Conservation (phyloP, 2,888 invertebrate species). For the Hirtodrosophila cameraria region DNA sequence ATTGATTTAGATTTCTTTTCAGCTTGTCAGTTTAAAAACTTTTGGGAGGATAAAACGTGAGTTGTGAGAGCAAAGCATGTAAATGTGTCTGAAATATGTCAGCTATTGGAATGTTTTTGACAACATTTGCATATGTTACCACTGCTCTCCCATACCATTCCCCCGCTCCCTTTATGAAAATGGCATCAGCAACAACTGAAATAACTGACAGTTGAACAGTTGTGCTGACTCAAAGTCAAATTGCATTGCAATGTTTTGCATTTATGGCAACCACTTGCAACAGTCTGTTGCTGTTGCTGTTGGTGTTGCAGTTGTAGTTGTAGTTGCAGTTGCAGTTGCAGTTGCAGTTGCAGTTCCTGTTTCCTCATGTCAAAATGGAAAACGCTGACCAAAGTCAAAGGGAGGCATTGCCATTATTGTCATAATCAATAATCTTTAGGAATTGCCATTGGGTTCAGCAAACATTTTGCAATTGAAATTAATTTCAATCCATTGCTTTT, state of each 20-base stretch:
- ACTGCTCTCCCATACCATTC: no score
- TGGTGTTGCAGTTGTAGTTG: no score
- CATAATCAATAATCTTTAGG: background rate
- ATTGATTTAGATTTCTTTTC: background rate
- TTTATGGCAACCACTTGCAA: background rate
- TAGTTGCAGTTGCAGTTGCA: no score
- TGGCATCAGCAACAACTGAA: no score
- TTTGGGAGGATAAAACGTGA: background rate
- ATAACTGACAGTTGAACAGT: background rate
- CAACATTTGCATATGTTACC: conserved; percentile 54
- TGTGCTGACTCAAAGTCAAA: background rate
- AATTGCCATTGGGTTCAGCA: conserved; percentile 23
- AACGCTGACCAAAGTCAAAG: background rate
- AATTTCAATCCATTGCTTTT: conserved; percentile 35
- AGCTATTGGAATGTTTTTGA: conserved; percentile 40
- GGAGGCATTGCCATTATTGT: background rate
- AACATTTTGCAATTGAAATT: conserved; percentile 23
- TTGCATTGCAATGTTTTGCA: conserved; percentile 1
- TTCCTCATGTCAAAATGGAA: background rate
- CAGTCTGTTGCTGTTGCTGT: background rate
- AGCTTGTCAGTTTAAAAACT: background rate
- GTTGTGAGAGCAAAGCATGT: background rate
- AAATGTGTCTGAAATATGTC: conserved; percentile 44
- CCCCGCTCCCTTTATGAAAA: no score
- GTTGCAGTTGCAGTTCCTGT: no score